Percentiles rank a stretch among this genome's conserved stretches.
Evolutionary conservation across 2,888 invertebrate genomes (phyloP).

Genomic region (Pyrochroa serraticornis): DNA sequence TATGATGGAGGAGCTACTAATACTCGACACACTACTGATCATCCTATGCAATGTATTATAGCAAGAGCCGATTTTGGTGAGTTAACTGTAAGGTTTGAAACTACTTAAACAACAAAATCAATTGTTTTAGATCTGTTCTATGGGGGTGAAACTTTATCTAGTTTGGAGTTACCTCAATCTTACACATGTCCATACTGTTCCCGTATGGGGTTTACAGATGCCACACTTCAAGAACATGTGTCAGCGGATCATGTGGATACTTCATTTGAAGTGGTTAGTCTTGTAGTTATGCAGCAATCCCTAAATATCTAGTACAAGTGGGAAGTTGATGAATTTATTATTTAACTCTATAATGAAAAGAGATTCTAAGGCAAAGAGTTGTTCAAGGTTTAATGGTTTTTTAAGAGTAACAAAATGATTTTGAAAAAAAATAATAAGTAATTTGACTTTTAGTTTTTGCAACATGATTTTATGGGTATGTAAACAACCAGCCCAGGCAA

Average conservation of each 20-base stretch:
- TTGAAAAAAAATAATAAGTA: too few relatives aligned
- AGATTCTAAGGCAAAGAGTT: too few relatives aligned
- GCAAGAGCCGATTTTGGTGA: constrained; percentile 95
- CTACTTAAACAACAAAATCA: constrained; percentile 8
- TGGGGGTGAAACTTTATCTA: constrained; percentile 90
- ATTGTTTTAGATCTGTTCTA: constrained; percentile 83
- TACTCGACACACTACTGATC: constrained; percentile 92
- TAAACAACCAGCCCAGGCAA: too few relatives aligned
- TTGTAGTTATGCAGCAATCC: not conserved
- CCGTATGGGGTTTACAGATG: constrained; percentile 94
- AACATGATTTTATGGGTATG: too few relatives aligned
- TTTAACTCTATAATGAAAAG: not conserved
- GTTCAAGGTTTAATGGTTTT: too few relatives aligned
- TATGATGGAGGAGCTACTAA: constrained; percentile 92
- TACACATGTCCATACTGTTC: constrained; percentile 98
- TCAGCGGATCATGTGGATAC: constrained; percentile 91
- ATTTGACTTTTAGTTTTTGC: too few relatives aligned
- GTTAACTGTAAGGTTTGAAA: constrained; percentile 31
- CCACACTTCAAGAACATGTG: constrained; percentile 88
- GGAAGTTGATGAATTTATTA: not conserved
- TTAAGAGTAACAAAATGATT: too few relatives aligned
- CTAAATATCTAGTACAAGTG: not conserved
- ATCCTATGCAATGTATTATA: constrained; percentile 99
- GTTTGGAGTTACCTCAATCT: constrained; percentile 91
- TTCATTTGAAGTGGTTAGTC: constrained; percentile 82